phyloP scores from a whole-genome alignment of 2,888 invertebrate genomes.

The Danaus chrysippus region DNA sequence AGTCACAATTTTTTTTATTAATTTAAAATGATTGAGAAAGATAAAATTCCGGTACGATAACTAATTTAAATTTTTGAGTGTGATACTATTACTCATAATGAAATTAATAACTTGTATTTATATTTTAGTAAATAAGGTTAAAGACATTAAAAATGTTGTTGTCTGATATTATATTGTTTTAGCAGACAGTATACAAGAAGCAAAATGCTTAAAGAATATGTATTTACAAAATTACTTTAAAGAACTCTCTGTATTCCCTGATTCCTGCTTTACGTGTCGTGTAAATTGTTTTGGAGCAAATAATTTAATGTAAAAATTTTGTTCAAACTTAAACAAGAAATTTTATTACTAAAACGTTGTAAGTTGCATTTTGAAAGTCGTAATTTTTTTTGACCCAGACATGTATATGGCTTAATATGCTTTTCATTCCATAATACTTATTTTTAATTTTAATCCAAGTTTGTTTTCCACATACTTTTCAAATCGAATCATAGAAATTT shows the following conservation, averaged over 20 bases:
- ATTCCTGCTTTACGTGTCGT: constrained; percentile 38
- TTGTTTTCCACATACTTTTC: too few species aligned
- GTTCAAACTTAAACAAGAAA: constrained; percentile 57
- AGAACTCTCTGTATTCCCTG: constrained; percentile 41
- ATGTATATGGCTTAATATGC: too few species aligned
- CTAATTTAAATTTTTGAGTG: too few species aligned
- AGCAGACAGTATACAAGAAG: constrained; percentile 23
- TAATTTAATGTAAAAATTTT: constrained; percentile 63
- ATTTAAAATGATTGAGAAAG: too few species aligned
- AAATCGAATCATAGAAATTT: too few species aligned
- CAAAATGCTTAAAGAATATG: constrained; percentile 20
- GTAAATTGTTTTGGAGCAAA: constrained; percentile 68
- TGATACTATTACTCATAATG: constrained; percentile 9
- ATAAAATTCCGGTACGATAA: too few species aligned
- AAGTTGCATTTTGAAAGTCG: not conserved
- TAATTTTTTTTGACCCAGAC: too few species aligned
- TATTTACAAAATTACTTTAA: constrained; percentile 44
- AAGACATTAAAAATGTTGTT: constrained; percentile 14
- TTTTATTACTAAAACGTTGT: constrained; percentile 6
- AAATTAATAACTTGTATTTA: constrained; percentile 13
- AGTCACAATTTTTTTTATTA: too few species aligned
- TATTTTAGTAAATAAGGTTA: constrained; percentile 18
- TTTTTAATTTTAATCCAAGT: too few species aligned
- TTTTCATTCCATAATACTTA: too few species aligned
- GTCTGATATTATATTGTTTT: constrained; percentile 13